Evolutionary conservation across 1,140 invertebrate genomes (phyloP).

Genomic region (Temnothorax curvispinosus): DNA sequence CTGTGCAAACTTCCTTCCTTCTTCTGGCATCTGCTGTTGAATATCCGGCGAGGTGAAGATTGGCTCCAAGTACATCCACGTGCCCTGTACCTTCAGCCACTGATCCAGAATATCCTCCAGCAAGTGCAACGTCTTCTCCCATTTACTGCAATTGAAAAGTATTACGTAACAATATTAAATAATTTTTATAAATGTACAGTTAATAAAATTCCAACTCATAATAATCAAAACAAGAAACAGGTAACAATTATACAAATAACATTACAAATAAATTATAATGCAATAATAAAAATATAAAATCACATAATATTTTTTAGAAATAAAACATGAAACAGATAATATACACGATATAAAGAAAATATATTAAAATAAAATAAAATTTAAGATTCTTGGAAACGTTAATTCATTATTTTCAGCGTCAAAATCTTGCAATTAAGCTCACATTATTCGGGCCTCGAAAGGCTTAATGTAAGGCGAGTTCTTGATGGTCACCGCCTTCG

Average conservation of each 20-base stretch:
- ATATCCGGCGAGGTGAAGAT: slow-evolving; percentile 99
- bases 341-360: background rate
- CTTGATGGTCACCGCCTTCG: slow-evolving; percentile 98
- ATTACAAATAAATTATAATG: background rate
- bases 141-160: slow-evolving; percentile 85
- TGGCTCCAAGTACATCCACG: slow-evolving; percentile 98
- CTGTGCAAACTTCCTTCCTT: slow-evolving; percentile 94
- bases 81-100: slow-evolving; percentile 97
- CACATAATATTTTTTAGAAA: background rate
- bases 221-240: background rate
- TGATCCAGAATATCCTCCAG: slow-evolving; percentile 96
- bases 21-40: slow-evolving; percentile 95
- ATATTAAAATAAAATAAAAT: background rate
- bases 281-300: slow-evolving; percentile 13
- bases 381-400: background rate
- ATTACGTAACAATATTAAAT: background rate
- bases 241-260: background rate
- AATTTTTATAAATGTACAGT: background rate
- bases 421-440: background rate
- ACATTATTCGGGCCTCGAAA: slow-evolving; percentile 92
- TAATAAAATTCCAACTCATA: background rate
- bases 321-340: background rate
- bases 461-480: slow-evolving; percentile 98
- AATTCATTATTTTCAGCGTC: background rate
- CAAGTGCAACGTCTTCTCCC: slow-evolving; percentile 91